Conservation (phyloP, 1,140 invertebrate species). For the Ridgeia piscesae region DNA sequence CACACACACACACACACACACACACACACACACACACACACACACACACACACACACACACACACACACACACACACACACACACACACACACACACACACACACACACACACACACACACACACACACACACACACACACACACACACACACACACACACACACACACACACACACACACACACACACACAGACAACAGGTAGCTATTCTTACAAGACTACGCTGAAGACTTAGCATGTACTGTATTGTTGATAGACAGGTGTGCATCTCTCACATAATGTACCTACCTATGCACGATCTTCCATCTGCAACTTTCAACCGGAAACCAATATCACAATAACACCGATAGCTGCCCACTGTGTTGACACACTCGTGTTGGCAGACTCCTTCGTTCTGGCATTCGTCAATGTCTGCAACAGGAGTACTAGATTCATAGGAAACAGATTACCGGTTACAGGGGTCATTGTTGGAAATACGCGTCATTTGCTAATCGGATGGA, state of each 20-base stretch:
- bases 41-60: neutral
- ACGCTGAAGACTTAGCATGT: neutral
- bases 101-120: neutral
- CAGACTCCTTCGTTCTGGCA: neutral
- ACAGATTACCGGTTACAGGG: neutral
- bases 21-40: too few relatives aligned
- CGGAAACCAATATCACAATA: neutral
- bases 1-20: too few relatives aligned
- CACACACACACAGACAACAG: slow-evolving; percentile 1
- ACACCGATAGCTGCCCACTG: neutral
- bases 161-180: slow-evolving; percentile 18
- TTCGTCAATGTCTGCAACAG: neutral
- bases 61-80: neutral
- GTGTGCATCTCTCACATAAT: neutral
- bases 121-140: slow-evolving; percentile 15
- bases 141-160: slow-evolving; percentile 16
- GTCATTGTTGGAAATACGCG: neutral
- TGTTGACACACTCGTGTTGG: neutral
- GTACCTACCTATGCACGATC: neutral
- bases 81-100: neutral
- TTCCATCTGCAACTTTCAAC: neutral
- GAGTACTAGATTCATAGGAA: neutral
- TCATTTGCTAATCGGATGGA: neutral
- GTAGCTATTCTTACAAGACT: neutral
- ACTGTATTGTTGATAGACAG: neutral